phyloP scores from a whole-genome alignment of 2,888 invertebrate species.

The Lycaena phlaeas region DNA sequence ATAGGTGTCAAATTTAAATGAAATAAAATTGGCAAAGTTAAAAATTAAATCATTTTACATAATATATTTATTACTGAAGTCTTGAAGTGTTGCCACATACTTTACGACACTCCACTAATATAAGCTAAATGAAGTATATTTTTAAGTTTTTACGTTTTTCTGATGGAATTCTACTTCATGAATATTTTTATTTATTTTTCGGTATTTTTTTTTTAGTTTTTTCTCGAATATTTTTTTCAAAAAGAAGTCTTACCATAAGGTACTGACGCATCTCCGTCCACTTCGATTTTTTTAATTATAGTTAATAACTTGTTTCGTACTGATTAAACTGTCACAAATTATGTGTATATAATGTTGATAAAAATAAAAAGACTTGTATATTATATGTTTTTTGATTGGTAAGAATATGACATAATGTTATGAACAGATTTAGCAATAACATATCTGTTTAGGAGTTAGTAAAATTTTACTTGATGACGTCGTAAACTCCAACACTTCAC shows the following conservation, averaged over 20 bases:
- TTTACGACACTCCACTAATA: neutral
- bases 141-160: conserved; percentile 1
- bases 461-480: too few species aligned
- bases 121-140: neutral
- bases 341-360: neutral
- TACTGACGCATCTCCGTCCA: neutral
- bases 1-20: too few species aligned
- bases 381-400: too few species aligned
- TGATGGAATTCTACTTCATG: too few species aligned
- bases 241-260: neutral
- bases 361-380: too few species aligned
- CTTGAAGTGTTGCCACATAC: neutral
- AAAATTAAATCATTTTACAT: neutral
- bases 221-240: conserved; percentile 5
- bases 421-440: too few species aligned
- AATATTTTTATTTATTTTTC: too few species aligned
- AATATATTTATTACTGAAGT: too few species aligned
- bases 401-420: too few species aligned
- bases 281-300: neutral
- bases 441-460: too few species aligned
- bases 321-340: neutral
- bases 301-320: neutral
- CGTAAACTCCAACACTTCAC: too few species aligned
- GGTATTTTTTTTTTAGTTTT: too few species aligned
- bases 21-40: neutral